Conservation (phyloP, 2,113 vertebrate species). For the Datnioides undecimradiatus region DNA sequence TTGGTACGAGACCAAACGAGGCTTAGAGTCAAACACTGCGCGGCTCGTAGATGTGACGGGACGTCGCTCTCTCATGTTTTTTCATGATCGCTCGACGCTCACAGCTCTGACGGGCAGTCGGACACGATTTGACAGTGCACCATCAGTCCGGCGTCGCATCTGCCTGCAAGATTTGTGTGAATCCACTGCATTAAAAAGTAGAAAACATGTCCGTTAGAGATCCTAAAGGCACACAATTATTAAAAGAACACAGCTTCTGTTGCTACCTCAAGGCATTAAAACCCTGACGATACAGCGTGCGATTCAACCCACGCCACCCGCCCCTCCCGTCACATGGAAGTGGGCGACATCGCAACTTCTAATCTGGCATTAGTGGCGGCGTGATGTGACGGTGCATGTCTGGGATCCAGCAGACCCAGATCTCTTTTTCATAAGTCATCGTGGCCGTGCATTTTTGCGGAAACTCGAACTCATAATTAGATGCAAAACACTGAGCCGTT, state of each 20-base stretch:
- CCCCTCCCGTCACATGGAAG: slow-evolving; percentile 56
- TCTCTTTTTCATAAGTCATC: slow-evolving; percentile 40
- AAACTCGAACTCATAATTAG: slow-evolving; percentile 50
- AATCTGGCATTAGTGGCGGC: slow-evolving; percentile 55
- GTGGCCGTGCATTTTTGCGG: slow-evolving; percentile 31
- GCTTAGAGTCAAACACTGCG: background rate
- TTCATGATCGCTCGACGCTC: slow-evolving; percentile 11
- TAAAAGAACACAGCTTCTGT: background rate
- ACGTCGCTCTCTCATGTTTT: slow-evolving; percentile 12
- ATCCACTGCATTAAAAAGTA: background rate
- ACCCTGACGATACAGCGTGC: slow-evolving; percentile 17
- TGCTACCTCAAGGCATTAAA: slow-evolving; percentile 1
- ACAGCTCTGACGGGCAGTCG: slow-evolving; percentile 16
- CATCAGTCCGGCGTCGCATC: background rate
- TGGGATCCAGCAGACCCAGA: slow-evolving; percentile 21
- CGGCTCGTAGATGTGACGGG: background rate
- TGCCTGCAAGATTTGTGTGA: background rate
- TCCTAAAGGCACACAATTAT: background rate
- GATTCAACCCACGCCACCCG: slow-evolving; percentile 14
- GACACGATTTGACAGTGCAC: background rate
- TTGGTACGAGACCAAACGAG: background rate
- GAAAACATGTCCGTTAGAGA: background rate
- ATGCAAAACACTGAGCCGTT: slow-evolving; percentile 31
- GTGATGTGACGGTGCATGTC: slow-evolving; percentile 52
- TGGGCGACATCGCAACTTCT: slow-evolving; percentile 29